phyloP scores from a whole-genome alignment of 2,888 invertebrate genomes.

The Nemotelus pantherinus region DNA sequence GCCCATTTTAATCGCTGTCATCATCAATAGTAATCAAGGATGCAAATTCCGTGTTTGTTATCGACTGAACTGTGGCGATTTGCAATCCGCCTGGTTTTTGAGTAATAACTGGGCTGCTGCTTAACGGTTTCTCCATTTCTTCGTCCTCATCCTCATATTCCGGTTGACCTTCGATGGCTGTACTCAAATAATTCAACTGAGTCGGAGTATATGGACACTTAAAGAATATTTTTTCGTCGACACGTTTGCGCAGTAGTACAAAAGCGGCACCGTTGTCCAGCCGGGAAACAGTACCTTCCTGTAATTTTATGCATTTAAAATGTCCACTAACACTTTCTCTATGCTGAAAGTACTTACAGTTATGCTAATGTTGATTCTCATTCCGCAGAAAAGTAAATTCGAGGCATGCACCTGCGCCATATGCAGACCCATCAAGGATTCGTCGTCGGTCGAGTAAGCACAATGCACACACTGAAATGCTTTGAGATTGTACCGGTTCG shows the following conservation, averaged over 20 bases:
- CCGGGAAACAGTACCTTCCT: slow-evolving; percentile 31
- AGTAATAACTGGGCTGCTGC: slow-evolving; percentile 3
- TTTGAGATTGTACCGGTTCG: slow-evolving; percentile 61
- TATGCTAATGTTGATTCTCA: neutral
- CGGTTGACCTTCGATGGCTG: neutral
- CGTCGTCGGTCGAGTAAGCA: slow-evolving; percentile 61
- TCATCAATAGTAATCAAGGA: slow-evolving; percentile 28
- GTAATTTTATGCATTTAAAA: neutral
- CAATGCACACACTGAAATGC: slow-evolving; percentile 68
- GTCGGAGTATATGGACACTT: slow-evolving; percentile 35
- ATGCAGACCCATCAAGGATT: slow-evolving; percentile 65
- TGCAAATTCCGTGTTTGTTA: slow-evolving; percentile 17
- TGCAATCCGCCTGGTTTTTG: slow-evolving; percentile 14
- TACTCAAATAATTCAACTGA: slow-evolving; percentile 45
- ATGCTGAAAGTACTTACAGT: neutral
- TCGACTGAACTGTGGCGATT: slow-evolving; percentile 31
- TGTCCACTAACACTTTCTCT: neutral
- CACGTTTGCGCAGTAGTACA: slow-evolving; percentile 36
- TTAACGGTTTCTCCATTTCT: neutral
- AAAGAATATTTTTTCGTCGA: slow-evolving; percentile 30
- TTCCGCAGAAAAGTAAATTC: slow-evolving; percentile 53
- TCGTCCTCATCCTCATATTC: neutral
- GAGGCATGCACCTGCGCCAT: slow-evolving; percentile 64
- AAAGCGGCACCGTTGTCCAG: slow-evolving; percentile 46
- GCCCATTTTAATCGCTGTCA: neutral